These are phyloP conservation scores for Nymphalis urticae DNA, from an alignment of 2,888 invertebrate species.

Conservation along the genomic window DNA sequence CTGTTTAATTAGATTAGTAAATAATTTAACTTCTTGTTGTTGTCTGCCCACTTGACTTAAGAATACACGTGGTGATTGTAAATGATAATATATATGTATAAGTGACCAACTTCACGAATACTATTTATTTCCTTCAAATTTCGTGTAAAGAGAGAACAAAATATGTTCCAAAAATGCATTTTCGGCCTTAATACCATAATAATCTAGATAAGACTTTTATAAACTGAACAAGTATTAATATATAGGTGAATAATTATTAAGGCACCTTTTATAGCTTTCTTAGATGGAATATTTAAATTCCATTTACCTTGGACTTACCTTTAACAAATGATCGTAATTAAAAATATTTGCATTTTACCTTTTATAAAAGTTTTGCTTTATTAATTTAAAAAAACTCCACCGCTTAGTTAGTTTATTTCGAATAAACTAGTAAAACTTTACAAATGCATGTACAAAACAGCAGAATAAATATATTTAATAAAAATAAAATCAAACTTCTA, in stretches of 20 bases:
- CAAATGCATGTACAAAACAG: no score
- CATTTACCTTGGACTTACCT: conserved; percentile 28
- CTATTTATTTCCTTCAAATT: no score
- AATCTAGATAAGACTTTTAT: background rate
- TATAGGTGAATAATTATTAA: background rate
- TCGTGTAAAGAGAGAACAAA: no score
- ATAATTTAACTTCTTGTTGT: background rate
- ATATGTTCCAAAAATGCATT: background rate
- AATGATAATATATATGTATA: no score
- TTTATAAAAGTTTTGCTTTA: conserved; percentile 44
- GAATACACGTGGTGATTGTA: background rate
- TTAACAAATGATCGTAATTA: conserved; percentile 53
- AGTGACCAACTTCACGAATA: background rate
- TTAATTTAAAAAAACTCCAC: conserved; percentile 46
- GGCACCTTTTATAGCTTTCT: background rate
- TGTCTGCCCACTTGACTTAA: no score
- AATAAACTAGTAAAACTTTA: conserved; percentile 10
- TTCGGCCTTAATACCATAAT: background rate
- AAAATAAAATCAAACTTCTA: no score
- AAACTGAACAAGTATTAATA: no score
- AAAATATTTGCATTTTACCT: conserved; percentile 55
- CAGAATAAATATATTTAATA: no score
- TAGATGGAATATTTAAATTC: background rate
- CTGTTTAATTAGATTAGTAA: background rate
- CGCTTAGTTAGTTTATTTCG: conserved; percentile 43